phyloP scores from a whole-genome alignment of 2,888 invertebrate species.

The Platycheirus rosarum region DNA sequence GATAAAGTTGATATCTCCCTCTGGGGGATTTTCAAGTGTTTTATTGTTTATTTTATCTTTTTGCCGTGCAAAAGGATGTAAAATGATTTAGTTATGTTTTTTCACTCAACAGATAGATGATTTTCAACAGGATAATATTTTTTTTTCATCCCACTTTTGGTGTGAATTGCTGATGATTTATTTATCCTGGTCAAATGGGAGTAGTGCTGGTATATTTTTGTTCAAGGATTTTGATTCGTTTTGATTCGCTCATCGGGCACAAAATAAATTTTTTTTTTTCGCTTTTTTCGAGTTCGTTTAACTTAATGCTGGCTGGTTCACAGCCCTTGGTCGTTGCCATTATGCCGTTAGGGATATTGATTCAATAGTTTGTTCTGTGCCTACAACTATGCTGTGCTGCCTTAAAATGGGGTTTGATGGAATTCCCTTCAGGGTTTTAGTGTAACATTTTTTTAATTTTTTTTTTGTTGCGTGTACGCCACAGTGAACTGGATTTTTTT shows the following conservation, averaged over 20 bases:
- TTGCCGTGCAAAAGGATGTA: neutral
- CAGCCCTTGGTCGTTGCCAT: too few species aligned
- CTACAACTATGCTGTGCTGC: too few species aligned
- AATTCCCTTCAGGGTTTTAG: too few species aligned
- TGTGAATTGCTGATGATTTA: slow-evolving; percentile 31
- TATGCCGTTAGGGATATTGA: too few species aligned
- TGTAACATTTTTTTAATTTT: too few species aligned
- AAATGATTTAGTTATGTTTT: slow-evolving; percentile 13
- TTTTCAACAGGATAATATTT: slow-evolving; percentile 9
- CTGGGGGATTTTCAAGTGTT: slow-evolving; percentile 9
- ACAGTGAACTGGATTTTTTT: neutral
- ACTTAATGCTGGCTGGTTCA: too few species aligned
- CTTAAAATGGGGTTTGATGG: too few species aligned
- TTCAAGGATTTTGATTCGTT: neutral
- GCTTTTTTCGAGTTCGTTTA: too few species aligned
- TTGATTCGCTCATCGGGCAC: neutral
- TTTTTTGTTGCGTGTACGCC: neutral
- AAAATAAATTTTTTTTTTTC: neutral
- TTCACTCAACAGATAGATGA: neutral
- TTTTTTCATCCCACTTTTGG: neutral
- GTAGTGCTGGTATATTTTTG: neutral
- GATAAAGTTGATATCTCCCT: neutral
- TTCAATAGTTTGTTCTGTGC: too few species aligned
- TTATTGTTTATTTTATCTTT: neutral
- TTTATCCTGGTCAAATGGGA: slow-evolving; percentile 6